A percentile compares a stretch with the other conserved stretches of the same genome.
Evolutionary conservation across 2,888 invertebrate species (phyloP).

Genomic region (Lysandra coridon): DNA sequence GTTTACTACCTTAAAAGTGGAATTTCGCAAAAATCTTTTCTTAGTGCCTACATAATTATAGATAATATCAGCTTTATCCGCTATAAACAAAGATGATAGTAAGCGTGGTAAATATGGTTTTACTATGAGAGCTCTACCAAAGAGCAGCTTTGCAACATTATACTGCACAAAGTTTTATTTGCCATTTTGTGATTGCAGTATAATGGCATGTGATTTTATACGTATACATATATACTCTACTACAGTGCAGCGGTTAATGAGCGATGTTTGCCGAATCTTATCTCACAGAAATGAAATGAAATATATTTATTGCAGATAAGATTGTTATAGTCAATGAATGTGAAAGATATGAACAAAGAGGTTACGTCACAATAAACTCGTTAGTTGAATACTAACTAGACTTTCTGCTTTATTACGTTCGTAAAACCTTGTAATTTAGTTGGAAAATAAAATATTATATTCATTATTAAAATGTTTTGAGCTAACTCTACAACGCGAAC

Average conservation of each 20-base stretch:
- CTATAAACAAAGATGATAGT: too few relatives aligned
- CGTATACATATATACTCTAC: constrained; percentile 26
- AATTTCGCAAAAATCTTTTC: too few relatives aligned
- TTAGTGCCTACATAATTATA: too few relatives aligned
- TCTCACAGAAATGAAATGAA: neutral
- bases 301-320: neutral
- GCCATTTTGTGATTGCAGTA: too few relatives aligned
- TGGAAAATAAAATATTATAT: neutral
- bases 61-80: too few relatives aligned
- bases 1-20: too few relatives aligned
- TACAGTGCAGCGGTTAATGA: neutral
- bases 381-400: neutral
- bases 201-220: neutral
- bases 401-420: neutral
- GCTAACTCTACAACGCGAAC: neutral
- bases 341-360: constrained; percentile 13
- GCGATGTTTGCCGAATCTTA: constrained; percentile 3
- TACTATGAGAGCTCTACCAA: too few relatives aligned
- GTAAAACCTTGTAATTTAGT: neutral
- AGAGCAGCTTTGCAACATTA: too few relatives aligned
- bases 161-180: too few relatives aligned
- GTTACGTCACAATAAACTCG: constrained; percentile 2
- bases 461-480: neutral
- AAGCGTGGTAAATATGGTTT: too few relatives aligned
- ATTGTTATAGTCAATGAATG: constrained; percentile 21